A percentile compares a stretch with the other conserved stretches of the same genome.
phyloP scores from a whole-genome alignment of 2,797 vertebrate genomes.

The Rhabdophis nuchalis region DNA sequence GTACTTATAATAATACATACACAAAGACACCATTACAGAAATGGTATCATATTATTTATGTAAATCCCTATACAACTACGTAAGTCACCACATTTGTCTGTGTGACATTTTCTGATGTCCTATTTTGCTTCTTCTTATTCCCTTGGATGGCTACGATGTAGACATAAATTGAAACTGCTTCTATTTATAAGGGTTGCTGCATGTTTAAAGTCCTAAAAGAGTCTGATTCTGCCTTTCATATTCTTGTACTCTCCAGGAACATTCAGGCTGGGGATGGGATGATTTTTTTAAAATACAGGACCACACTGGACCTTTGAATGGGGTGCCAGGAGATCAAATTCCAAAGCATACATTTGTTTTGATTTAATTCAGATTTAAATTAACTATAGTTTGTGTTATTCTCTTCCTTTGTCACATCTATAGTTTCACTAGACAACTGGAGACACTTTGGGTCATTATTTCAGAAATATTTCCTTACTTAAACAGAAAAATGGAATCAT shows the following conservation, averaged over 20 bases:
- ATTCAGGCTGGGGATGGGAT: background rate
- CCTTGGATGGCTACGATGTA: background rate
- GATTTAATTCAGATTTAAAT: background rate
- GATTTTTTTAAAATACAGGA: background rate
- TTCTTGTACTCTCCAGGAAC: background rate
- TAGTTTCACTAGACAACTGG: background rate
- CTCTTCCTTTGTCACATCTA: background rate
- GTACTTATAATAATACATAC: background rate
- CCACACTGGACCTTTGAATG: background rate
- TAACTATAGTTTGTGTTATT: background rate
- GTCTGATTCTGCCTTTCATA: background rate
- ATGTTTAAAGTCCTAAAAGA: background rate
- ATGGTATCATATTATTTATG: background rate
- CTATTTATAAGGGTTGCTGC: background rate
- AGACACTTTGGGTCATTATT: background rate
- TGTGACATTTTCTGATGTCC: background rate
- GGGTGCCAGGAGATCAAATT: background rate
- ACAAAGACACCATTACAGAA: background rate
- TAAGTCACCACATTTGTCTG: background rate
- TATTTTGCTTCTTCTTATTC: background rate
- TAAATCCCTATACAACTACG: background rate
- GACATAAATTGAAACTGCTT: background rate
- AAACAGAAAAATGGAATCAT: background rate
- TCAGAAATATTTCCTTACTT: background rate
- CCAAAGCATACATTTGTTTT: background rate